Evolutionary conservation across 2,888 invertebrate genomes (phyloP), one percentile per base, ranked within the genome.

Genomic region (Hyppa rectilinea): DNA sequence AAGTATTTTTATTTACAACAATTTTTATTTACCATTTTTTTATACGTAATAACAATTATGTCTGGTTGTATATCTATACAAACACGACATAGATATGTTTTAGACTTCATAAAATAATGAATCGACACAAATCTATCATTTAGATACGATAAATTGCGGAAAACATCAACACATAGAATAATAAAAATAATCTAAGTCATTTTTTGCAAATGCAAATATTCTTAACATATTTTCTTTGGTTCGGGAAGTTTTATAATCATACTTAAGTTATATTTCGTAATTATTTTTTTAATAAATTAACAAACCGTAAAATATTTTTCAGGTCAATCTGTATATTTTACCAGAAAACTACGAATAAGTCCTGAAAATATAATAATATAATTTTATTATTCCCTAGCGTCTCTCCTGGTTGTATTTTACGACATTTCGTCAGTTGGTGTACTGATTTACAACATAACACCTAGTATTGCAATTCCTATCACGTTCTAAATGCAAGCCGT

Each of bases 1-100:
- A 86, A 50, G 49, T 72, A 78, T 85, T 81, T 79, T 87, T 91
- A 92, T 92, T 87, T 92, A 93, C 92, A 94, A 86, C 79, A 82
- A 65, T 87, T 86, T 75, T 84, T 87, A 89, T 88, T 83, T 88
- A 90, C 89, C 90, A 91, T 86, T 86, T 90, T 88, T 90, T 90
- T 87, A 90, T 92, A 87, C 84, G 89, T 91, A 79, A 85, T 88
- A 88, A 89, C 87, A 87, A 84, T 88, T 86, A 85, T 85, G 86
- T 78, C 84, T 84, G 84, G 68, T 77, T 83, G 77, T 83, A 85
- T 92, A 92, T 90, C 88, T 92, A 92, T 90, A 90, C 87, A 91
- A 91, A 90, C 89, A 91, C 89, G 91, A 90, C 92, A 92, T 93
- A 95, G 95, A 95, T 95, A 95, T 95, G 95, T 95, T 92, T 93